Evolutionary conservation across 2,797 vertebrate genomes (phyloP).

Genomic region (Sebastolobus alascanus): DNA sequence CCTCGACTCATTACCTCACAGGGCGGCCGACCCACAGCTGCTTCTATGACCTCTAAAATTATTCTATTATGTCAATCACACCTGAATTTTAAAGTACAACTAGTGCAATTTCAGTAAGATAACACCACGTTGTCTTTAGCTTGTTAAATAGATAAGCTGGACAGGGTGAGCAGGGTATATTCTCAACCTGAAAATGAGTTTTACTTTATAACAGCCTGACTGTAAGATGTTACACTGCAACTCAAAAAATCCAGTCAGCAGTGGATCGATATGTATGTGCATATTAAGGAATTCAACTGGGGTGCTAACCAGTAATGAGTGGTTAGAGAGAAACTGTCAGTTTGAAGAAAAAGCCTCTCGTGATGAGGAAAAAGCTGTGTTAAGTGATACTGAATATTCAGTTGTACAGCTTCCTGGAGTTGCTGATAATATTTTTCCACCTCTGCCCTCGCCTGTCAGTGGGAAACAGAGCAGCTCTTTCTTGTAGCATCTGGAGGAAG

Average conservation of each 20-base stretch:
- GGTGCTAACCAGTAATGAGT: background rate
- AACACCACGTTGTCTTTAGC: constrained; percentile 13
- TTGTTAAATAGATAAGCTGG: constrained; percentile 6
- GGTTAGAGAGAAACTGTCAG: background rate
- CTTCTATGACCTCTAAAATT: constrained; percentile 41
- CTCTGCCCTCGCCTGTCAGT: background rate
- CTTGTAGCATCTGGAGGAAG: constrained; percentile 3
- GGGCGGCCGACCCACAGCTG: constrained; percentile 25
- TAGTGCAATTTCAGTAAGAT: constrained; percentile 27
- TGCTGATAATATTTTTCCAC: constrained; percentile 10
- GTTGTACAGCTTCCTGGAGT: background rate
- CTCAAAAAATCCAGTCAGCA: constrained; percentile 5
- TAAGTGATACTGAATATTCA: background rate
- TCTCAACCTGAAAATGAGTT: constrained; percentile 2
- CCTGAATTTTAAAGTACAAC: constrained; percentile 45
- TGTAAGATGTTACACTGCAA: background rate
- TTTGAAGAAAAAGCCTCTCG: background rate
- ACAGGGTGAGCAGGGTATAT: background rate
- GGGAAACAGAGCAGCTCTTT: background rate
- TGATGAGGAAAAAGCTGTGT: constrained; percentile 1
- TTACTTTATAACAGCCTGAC: constrained; percentile 7
- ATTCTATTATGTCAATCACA: constrained; percentile 43
- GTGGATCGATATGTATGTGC: constrained; percentile 7
- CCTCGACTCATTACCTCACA: constrained; percentile 42
- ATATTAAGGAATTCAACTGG: constrained; percentile 7